Percentiles rank a stretch among this genome's conserved stretches.
These are phyloP conservation scores for Limnephilus auricula DNA, from an alignment of 2,888 invertebrate species.

Conservation along the genomic window DNA sequence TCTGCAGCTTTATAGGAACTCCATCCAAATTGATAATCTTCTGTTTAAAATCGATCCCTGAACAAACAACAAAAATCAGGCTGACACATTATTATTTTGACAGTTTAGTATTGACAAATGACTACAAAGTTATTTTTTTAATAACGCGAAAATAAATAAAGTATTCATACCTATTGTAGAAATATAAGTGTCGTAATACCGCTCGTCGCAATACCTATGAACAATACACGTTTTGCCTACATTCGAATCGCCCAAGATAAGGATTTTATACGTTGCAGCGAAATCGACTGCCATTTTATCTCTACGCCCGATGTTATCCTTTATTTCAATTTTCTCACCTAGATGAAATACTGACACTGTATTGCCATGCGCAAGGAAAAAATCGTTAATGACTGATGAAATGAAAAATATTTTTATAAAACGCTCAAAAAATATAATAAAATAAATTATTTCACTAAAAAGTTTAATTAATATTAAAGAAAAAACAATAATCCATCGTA, in stretches of 20 bases:
- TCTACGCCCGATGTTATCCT: constrained; percentile 68
- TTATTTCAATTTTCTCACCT: constrained; percentile 47
- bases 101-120: constrained; percentile 15
- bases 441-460: neutral
- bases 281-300: constrained; percentile 89
- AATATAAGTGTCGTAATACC: constrained; percentile 94
- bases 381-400: constrained; percentile 37
- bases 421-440: neutral
- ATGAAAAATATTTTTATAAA: neutral
- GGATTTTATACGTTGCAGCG: constrained; percentile 91
- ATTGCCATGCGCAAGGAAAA: constrained; percentile 42
- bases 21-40: constrained; percentile 92
- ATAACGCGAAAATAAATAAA: constrained; percentile 37
- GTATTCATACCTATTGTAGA: constrained; percentile 88
- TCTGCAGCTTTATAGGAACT: constrained; percentile 89
- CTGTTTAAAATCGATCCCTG: constrained; percentile 94
- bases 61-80: constrained; percentile 67
- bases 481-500: neutral
- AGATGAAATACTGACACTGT: neutral
- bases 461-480: neutral
- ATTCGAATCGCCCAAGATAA: constrained; percentile 92
- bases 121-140: neutral
- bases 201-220: constrained; percentile 92
- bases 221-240: constrained; percentile 95
- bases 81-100: constrained; percentile 45